phyloP scores from a whole-genome alignment of 2,113 vertebrate species.

The Rallus limicola region DNA sequence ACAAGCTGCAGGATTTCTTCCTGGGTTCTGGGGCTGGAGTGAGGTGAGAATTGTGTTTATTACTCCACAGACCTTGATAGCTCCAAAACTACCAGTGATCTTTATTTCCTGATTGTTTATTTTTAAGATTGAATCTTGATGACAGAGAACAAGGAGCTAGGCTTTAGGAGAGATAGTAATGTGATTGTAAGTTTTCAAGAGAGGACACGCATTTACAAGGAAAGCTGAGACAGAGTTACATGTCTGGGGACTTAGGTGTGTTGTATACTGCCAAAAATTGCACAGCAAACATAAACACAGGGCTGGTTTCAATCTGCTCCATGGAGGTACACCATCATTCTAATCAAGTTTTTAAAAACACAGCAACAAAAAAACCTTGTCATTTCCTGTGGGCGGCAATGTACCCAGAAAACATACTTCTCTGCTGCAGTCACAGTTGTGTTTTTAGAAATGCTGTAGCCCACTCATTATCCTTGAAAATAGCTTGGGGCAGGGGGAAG shows the following conservation, averaged over 20 bases:
- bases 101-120: not conserved
- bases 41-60: not conserved
- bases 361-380: not conserved
- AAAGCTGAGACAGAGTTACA: not conserved
- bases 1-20: not conserved
- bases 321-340: not conserved
- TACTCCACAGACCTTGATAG: not conserved
- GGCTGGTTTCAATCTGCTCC: not conserved
- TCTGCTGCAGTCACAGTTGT: not conserved
- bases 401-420: constrained; percentile 22
- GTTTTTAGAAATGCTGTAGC: not conserved
- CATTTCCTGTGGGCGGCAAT: not conserved
- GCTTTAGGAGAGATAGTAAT: not conserved
- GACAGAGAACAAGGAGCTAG: not conserved
- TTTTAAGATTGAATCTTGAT: not conserved
- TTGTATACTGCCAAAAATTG: not conserved
- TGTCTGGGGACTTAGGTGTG: not conserved
- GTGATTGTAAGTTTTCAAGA: not conserved
- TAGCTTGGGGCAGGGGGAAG: not conserved
- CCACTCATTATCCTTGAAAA: constrained; percentile 20
- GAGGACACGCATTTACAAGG: not conserved
- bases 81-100: not conserved
- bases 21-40: fast-evolving
- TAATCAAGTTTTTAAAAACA: not conserved
- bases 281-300: not conserved